Base-by-base conservation (phyloP, 2,113 vertebrate genomes). In the Peucedramus taeniatus region DNA sequence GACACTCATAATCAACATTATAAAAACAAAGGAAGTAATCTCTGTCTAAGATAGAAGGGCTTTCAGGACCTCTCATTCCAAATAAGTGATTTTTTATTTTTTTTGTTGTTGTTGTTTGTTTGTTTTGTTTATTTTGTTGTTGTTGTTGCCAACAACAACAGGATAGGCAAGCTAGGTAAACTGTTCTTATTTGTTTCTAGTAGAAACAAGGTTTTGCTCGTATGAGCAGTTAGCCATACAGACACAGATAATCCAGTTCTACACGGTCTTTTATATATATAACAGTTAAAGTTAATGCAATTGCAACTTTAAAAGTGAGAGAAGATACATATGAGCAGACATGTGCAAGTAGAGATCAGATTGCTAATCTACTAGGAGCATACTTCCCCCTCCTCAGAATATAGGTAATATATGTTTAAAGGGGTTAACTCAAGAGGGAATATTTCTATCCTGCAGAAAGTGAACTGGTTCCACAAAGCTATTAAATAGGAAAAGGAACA, bases 21-120 rank as follows among this genome's bases (percentile, higher is more conserved):
- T 8, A 93, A 59, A 93, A 94, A 84, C 30, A 42, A 89, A 89
- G 60, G 64, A 95, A 65, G 76, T 51, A 59, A 92, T 83, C 89
- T 83, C 72, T 59, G 51, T 93, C 35, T 66, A 94, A 90, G 72
- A 81, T 66, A 81, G 35, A 80, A 85, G n/a, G 59, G 28, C 42
- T 79, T 95, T 77, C 53, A 83, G 56, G 68, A 81, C 47, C 13
- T 66, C 51, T 77, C 10, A 20, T 70, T 61, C 23, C 63, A 39
- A 66, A 85, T 61, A 37, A 1, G 4, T 7, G 45, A 15, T 7
- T 40, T 78, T 64, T 19, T 45, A n/a, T n/a, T n/a, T n/a, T n/a
- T n/a, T n/a, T n/a, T n/a, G n/a, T n/a, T n/a, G n/a, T n/a, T n/a
- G n/a, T n/a, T n/a, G n/a, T n/a, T n/a, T n/a, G n/a, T n/a, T n/a